phyloP scores from a whole-genome alignment of 1,140 invertebrate species.

The Platyscapa corneri region DNA sequence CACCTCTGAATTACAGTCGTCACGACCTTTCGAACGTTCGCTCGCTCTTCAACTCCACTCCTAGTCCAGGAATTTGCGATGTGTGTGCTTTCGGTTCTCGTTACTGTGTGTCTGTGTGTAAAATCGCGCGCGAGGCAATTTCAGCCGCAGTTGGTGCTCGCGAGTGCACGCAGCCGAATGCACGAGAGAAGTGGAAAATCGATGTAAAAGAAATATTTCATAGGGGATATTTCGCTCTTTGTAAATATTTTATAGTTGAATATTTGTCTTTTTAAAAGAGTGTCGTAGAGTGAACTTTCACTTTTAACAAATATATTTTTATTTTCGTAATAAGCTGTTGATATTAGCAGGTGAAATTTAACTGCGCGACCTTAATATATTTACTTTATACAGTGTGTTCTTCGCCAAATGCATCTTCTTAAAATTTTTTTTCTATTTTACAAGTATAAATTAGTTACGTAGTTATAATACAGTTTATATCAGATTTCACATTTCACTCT shows the following conservation, averaged over 20 bases:
- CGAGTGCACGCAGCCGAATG: not conserved
- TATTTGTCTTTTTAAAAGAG: not conserved
- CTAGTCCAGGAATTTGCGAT: constrained; percentile 24
- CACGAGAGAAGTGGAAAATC: not conserved
- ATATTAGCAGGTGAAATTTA: not conserved
- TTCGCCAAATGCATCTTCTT: not conserved
- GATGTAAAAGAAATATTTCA: constrained; percentile 1
- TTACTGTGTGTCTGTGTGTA: not conserved
- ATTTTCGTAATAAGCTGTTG: not conserved
- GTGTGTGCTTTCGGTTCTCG: not conserved
- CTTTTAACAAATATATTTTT: not conserved
- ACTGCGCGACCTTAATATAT: not conserved
- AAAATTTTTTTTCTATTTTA: too few species aligned
- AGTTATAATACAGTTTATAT: too few species aligned
- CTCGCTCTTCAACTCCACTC: constrained; percentile 1
- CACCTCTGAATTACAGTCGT: constrained; percentile 12
- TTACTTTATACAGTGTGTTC: not conserved
- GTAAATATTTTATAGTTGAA: not conserved
- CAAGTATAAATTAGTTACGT: not conserved
- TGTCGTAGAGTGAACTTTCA: not conserved
- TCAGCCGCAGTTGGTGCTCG: not conserved
- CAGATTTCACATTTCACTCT: too few species aligned
- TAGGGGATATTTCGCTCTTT: not conserved
- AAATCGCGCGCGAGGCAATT: not conserved
- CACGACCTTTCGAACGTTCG: constrained; percentile 13